Evolutionary conservation across 2,797 vertebrate species (phyloP), one percentile per base, ranked within the genome.

Genomic region (Dendrocincla tyrannina): DNA sequence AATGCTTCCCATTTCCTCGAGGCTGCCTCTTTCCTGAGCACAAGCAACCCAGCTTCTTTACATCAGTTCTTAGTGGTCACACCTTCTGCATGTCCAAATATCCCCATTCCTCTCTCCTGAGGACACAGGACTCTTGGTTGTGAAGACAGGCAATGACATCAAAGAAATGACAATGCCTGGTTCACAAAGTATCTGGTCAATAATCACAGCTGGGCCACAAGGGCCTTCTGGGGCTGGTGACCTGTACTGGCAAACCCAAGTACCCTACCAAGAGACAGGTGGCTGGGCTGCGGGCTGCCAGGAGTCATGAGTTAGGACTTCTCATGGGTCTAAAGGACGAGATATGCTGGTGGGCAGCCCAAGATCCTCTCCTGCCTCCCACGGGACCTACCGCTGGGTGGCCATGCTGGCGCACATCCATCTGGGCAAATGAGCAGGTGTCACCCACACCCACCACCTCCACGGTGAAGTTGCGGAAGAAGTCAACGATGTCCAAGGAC

Each of bases 401-500:
- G 70, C 99, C 99, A 6, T 99, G 99, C 93, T 99, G 99, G 58
- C 99, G 98, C 87, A 99, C 99, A 2, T 99, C 99, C 99, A 99
- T 99, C 98, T 99, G 99, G 53, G 99, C 99, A n/a, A 99, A 99
- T 66, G 99, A 99, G 95, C 99, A 99, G 70, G 99, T 99, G 96
- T 99, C 99, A 4, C 99, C 99, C 32, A 99, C 99, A 2, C 99
- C 99, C 12, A 99, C 97, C 42, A 99, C 99, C 97, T 99, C 99
- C 89, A 99, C 99, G 0, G 99, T 99, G 96, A 99, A 99, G 96
- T 99, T 99, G 77, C 99, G 98, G 97, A 99, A 99, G 96, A 99
- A 99, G 95, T 99, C 99, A 56, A 99, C 99, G 35, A 99, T 99
- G 97, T 99, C 99, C 90, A 99, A 97, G 63, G 99, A 99, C 97